Evolutionary conservation across 2,113 vertebrate species (phyloP).

Genomic region (Cavia porcellus): DNA sequence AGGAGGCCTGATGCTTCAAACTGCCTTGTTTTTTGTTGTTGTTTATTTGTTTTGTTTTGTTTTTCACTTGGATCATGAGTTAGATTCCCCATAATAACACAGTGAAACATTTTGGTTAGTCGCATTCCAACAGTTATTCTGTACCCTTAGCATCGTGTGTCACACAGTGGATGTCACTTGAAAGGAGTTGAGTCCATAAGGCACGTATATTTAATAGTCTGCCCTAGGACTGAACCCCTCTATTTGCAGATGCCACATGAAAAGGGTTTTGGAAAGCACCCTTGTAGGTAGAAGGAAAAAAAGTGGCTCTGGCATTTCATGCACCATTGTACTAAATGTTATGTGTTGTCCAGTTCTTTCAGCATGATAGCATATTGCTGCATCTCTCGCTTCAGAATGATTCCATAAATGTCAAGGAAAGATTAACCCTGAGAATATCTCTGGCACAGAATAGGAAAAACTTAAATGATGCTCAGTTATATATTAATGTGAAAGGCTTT

Average conservation of each 20-base stretch:
- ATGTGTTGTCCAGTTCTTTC: background rate
- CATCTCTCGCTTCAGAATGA: background rate
- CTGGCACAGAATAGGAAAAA: background rate
- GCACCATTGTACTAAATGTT: slow-evolving; percentile 27
- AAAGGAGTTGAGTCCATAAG: background rate
- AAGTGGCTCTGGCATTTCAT: slow-evolving; percentile 57
- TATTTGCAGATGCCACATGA: background rate
- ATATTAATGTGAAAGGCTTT: slow-evolving; percentile 12
- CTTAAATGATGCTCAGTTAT: background rate
- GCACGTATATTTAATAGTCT: background rate
- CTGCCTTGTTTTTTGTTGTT: background rate
- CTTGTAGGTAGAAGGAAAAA: background rate
- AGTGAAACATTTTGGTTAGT: background rate
- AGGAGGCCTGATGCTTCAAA: background rate
- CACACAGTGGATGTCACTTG: slow-evolving; percentile 23
- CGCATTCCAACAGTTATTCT: background rate
- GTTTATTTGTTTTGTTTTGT: no score
- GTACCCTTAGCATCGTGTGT: background rate
- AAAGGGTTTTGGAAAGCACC: background rate
- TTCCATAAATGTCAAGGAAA: slow-evolving; percentile 45
- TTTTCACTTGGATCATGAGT: background rate
- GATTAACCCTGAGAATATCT: background rate
- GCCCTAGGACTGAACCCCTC: background rate
- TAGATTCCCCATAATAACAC: background rate
- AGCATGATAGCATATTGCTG: background rate